phyloP scores from a whole-genome alignment of 2,113 vertebrate genomes.

The Macaca mulatta region DNA sequence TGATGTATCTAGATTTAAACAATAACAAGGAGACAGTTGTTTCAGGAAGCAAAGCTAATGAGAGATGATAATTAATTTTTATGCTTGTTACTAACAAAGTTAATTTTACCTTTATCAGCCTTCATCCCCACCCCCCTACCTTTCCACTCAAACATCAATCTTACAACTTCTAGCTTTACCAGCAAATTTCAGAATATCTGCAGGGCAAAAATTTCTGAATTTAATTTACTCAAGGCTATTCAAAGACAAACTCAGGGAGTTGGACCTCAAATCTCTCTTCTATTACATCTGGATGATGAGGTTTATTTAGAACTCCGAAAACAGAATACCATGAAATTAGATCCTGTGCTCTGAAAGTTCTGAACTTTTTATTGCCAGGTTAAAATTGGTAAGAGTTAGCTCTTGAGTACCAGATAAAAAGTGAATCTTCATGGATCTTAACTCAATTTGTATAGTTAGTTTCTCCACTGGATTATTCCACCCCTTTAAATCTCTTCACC shows the following conservation, averaged over 20 bases:
- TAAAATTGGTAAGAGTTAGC: slow-evolving; percentile 43
- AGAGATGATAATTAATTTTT: slow-evolving; percentile 20
- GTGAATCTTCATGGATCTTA: slow-evolving; percentile 15
- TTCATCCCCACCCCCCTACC: background rate
- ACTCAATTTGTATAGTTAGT: background rate
- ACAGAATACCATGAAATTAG: slow-evolving; percentile 57
- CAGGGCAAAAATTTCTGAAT: slow-evolving; percentile 47
- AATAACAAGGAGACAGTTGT: background rate
- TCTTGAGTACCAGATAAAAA: slow-evolving; percentile 27
- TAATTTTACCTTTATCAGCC: background rate
- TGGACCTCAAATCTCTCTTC: slow-evolving; percentile 50
- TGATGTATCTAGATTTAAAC: background rate
- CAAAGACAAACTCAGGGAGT: slow-evolving; percentile 30
- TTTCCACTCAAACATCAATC: background rate
- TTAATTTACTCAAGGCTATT: slow-evolving; percentile 49
- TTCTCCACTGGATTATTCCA: background rate
- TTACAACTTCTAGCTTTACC: background rate
- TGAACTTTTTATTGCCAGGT: slow-evolving; percentile 44
- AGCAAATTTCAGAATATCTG: slow-evolving; percentile 55
- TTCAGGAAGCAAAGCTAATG: background rate
- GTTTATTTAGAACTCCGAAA: slow-evolving; percentile 56
- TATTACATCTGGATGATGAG: slow-evolving; percentile 29
- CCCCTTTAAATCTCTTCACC: background rate
- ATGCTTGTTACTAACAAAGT: background rate
- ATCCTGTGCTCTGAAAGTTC: slow-evolving; percentile 35